A percentile compares a stretch with the other conserved stretches of the same genome.
These are phyloP conservation scores for Dione vanillae DNA, from an alignment of 2,888 invertebrate genomes.

Conservation along the genomic window DNA sequence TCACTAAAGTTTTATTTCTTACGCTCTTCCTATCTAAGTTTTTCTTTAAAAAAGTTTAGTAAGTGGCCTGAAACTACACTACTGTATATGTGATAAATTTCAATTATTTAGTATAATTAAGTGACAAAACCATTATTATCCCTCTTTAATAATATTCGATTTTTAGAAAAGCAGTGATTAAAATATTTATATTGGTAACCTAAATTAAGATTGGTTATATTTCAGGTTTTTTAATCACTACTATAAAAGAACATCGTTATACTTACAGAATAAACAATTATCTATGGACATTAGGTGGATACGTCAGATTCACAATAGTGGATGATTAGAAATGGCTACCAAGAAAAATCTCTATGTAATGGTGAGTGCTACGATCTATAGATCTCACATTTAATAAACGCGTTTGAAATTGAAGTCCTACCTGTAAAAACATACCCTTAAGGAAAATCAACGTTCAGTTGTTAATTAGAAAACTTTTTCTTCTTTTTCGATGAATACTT, in stretches of 20 bases:
- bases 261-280: constrained; percentile 87
- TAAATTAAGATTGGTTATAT: no score
- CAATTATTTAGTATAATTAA: no score
- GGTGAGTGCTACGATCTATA: constrained; percentile 86
- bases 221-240: no score
- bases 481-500: neutral
- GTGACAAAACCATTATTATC: no score
- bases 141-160: no score
- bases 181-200: no score
- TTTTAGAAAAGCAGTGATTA: neutral
- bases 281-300: constrained; percentile 88
- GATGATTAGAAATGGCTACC: constrained; percentile 89
- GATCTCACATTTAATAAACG: constrained; percentile 87
- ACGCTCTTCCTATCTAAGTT: no score
- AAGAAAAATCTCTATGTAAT: constrained; percentile 90
- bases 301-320: constrained; percentile 91
- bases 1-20: no score
- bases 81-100: no score
- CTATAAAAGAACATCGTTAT: neutral
- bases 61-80: no score
- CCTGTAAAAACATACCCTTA: constrained; percentile 57
- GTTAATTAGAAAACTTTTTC: neutral
- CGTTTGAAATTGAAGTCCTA: constrained; percentile 86
- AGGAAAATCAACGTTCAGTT: constrained; percentile 9
- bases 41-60: no score